Conservation (phyloP, 2,797 vertebrate species). For the Brotula barbata region DNA sequence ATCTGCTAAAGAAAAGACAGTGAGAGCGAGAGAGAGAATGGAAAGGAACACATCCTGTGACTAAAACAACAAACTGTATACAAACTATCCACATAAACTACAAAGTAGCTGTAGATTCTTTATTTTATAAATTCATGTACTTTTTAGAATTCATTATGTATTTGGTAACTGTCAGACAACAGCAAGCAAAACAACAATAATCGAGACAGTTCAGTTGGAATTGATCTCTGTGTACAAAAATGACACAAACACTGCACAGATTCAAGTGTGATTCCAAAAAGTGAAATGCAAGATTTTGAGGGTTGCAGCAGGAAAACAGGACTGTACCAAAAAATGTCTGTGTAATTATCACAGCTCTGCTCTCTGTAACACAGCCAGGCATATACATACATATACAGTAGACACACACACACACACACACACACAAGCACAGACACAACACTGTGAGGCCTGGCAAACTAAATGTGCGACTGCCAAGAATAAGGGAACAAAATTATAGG, state of each 20-base stretch:
- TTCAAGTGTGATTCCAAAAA: no score
- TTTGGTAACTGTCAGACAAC: no score
- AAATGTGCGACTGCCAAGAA: not conserved
- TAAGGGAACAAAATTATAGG: slow-evolving; percentile 34
- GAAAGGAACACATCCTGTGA: not conserved
- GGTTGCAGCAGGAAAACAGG: not conserved
- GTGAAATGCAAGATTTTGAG: no score
- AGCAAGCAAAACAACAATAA: no score
- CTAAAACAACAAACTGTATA: not conserved
- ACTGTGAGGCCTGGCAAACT: not conserved
- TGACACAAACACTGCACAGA: no score
- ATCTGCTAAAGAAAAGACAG: not conserved
- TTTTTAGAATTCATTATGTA: no score
- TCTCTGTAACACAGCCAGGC: slow-evolving; percentile 9
- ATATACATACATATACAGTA: not conserved
- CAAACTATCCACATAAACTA: no score
- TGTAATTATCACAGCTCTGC: slow-evolving; percentile 1
- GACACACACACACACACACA: not conserved
- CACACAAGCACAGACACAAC: not conserved
- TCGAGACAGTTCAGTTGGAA: no score
- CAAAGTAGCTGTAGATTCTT: no score
- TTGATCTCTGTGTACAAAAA: no score
- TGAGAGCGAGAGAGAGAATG: not conserved
- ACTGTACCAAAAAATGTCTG: not conserved
- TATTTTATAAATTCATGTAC: no score